Conservation (phyloP, 2,888 invertebrate genomes). For the Lymantria monacha region DNA sequence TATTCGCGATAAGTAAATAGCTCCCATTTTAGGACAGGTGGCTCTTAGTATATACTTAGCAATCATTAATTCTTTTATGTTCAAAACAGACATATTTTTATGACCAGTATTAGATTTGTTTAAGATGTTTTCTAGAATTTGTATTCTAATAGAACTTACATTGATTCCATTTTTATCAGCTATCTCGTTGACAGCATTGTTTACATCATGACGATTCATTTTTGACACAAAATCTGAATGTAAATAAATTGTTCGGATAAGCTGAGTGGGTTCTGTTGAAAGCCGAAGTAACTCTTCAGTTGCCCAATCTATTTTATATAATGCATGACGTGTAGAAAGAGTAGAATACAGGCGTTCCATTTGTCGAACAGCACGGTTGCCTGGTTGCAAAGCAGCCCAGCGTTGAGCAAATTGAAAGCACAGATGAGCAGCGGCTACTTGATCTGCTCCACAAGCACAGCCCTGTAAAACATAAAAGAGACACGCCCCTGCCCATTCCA, state of each 20-base stretch:
- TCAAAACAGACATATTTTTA: slow-evolving; percentile 49
- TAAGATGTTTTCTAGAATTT: slow-evolving; percentile 73
- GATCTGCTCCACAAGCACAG: slow-evolving; percentile 76
- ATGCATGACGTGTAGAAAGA: slow-evolving; percentile 71
- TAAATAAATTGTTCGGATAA: slow-evolving; percentile 71
- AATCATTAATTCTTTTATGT: slow-evolving; percentile 63
- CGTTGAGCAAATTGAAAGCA: slow-evolving; percentile 78
- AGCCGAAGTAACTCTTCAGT: slow-evolving; percentile 71
- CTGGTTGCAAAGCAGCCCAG: slow-evolving; percentile 74
- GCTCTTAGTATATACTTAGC: slow-evolving; percentile 77
- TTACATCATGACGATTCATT: slow-evolving; percentile 68
- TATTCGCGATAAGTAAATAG: slow-evolving; percentile 74
- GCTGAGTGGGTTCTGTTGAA: slow-evolving; percentile 68
- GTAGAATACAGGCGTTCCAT: slow-evolving; percentile 74
- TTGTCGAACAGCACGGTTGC: slow-evolving; percentile 72
- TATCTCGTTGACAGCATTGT: slow-evolving; percentile 74
- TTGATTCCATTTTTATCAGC: slow-evolving; percentile 76
- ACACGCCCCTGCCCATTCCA: slow-evolving; percentile 81
- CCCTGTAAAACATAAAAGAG: slow-evolving; percentile 77
- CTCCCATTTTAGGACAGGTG: slow-evolving; percentile 77
- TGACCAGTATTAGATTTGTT: slow-evolving; percentile 53
- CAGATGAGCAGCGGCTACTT: slow-evolving; percentile 76
- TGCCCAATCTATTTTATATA: slow-evolving; percentile 75
- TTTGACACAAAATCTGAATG: slow-evolving; percentile 69
- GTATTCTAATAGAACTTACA: slow-evolving; percentile 71